Evolutionary conservation across 2,797 vertebrate genomes (phyloP), one percentile per base, ranked within the genome.

Genomic region (Danio kyathit): DNA sequence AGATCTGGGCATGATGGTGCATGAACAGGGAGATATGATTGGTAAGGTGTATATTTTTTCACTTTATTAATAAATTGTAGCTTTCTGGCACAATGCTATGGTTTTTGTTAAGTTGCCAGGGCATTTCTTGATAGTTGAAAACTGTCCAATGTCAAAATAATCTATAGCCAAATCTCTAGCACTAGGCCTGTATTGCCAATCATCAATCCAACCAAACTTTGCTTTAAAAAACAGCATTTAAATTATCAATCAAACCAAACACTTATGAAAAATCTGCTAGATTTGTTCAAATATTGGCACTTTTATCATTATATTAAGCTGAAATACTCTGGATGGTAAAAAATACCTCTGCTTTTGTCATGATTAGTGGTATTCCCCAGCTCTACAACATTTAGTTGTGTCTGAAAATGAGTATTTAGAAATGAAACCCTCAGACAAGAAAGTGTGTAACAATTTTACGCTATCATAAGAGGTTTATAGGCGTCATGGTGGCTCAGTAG

Each of bases 1-100:
- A 93, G 97, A 99, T 87, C 91, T 99, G 90, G 98, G 96, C 56
- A 92, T 97, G 94, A 98, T 99, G 97, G 96, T 99, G 84, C 97
- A 99, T 29, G 98, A 99, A 70, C 98, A 99, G 90, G 97, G 98
- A 81, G 97, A 98, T 86, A 89, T 98, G 89, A 98, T 99, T 86
- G 98, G 98, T 98, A 94, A 96, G 96, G 44, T 16, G 49, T 43
- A 8, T 11, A 6, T 54, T 63, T 52, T 44, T 65, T 12, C 10
- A 40, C 40, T 65, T 79, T 13, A 2, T 38, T 13, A 21, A 1
- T 16, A 7, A 48, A 66, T n/a, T n/a, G 48, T 4, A 44, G 13
- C 10, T 19, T 10, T 44, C 43, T 2, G 4, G 6, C 29, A 16
- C 5, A 1, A 61, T 40, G 19, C 12, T 13, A 29, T 17, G 19